Conservation (phyloP, 2,888 invertebrate genomes). For the Theodoxus fluviatilis region DNA sequence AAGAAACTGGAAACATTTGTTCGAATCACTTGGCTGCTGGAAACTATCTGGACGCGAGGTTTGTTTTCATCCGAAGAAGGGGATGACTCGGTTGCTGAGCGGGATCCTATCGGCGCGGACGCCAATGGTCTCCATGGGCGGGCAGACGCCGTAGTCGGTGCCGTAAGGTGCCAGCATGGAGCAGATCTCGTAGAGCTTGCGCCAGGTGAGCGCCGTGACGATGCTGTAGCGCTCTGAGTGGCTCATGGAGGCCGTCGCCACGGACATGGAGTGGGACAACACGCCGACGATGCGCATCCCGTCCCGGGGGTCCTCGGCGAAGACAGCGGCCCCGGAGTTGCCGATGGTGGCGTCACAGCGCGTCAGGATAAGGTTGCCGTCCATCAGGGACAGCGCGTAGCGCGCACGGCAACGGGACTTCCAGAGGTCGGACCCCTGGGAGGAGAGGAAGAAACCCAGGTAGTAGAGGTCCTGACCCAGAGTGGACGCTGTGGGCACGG, state of each 20-base stretch:
- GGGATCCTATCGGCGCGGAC: slow-evolving; percentile 28
- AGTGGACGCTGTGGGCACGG: slow-evolving; percentile 40
- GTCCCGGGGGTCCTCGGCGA: slow-evolving; percentile 42
- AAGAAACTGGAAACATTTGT: no score
- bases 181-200: slow-evolving; percentile 55
- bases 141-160: slow-evolving; percentile 43
- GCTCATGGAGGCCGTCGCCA: slow-evolving; percentile 30
- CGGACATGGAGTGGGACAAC: slow-evolving; percentile 47
- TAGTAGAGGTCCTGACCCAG: slow-evolving; percentile 47
- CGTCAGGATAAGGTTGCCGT: slow-evolving; percentile 48
- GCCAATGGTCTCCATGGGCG: slow-evolving; percentile 31
- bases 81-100: slow-evolving; percentile 35
- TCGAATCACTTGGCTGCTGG: no score
- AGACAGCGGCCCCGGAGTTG: slow-evolving; percentile 55
- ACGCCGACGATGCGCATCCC: slow-evolving; percentile 52
- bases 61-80: no score
- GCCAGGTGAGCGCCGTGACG: slow-evolving; percentile 49
- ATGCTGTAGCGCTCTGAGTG: slow-evolving; percentile 40
- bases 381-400: slow-evolving; percentile 39
- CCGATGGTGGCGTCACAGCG: slow-evolving; percentile 52
- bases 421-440: slow-evolving; percentile 37
- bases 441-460: slow-evolving; percentile 44
- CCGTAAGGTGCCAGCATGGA: slow-evolving; percentile 47
- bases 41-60: no score
- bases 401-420: slow-evolving; percentile 45